Conservation (phyloP, 2,888 invertebrate genomes). For the Zaprionus lineosus region DNA sequence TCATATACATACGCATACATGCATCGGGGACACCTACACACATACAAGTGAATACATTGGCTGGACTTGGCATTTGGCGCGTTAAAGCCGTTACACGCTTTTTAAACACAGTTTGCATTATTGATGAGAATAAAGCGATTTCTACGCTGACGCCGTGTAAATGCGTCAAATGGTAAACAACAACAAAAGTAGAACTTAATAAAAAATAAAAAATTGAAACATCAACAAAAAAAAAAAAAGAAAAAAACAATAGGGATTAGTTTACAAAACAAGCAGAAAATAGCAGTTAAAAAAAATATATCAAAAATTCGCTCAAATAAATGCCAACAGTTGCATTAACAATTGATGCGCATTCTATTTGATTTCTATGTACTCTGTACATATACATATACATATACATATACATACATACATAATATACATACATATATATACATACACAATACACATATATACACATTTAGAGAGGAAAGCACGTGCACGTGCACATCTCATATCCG, state of each 20-base stretch:
- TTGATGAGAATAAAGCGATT: conserved; percentile 65
- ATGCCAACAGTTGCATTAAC: conserved; percentile 34
- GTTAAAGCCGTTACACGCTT: conserved; percentile 64
- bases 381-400: not conserved
- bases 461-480: conserved; percentile 5
- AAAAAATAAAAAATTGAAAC: too few species aligned
- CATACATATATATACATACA: not conserved
- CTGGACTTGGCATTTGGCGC: conserved; percentile 53
- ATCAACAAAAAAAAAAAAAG: conserved; percentile 25
- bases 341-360: conserved; percentile 25
- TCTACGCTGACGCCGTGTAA: conserved; percentile 19
- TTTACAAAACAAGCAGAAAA: conserved; percentile 26
- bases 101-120: conserved; percentile 70
- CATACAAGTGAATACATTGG: too few species aligned
- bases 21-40: too few species aligned
- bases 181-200: conserved; percentile 22
- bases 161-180: conserved; percentile 43
- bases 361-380: conserved; percentile 1
- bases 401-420: not conserved
- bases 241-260: conserved; percentile 41
- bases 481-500: conserved; percentile 52
- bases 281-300: conserved; percentile 18
- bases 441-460: not conserved
- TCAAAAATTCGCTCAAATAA: conserved; percentile 35
- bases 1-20: conserved; percentile 30